Conservation (phyloP, 2,113 vertebrate species). For the Solea solea region DNA sequence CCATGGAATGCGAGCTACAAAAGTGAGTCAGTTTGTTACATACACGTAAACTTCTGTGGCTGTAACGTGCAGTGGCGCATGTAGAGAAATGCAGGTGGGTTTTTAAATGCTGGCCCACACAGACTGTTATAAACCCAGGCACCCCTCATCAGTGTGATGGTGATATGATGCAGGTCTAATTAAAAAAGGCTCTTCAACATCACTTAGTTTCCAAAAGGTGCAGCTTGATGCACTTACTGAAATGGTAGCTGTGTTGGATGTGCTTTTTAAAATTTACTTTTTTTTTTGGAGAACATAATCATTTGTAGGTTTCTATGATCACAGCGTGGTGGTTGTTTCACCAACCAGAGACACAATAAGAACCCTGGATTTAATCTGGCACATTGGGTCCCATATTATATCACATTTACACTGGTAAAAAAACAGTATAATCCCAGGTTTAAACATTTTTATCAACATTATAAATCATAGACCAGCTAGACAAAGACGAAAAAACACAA, state of each 20-base stretch:
- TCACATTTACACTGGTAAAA: too few species aligned
- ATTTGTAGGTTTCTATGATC: too few species aligned
- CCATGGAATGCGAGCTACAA: slow-evolving; percentile 91
- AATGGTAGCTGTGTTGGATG: too few species aligned
- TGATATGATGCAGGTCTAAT: neutral
- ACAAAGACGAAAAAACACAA: too few species aligned
- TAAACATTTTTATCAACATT: too few species aligned
- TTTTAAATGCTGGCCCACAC: neutral
- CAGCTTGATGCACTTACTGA: neutral
- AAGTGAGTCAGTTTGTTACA: slow-evolving; percentile 81
- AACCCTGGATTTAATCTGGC: neutral
- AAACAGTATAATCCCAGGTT: too few species aligned
- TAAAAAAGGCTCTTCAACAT: neutral
- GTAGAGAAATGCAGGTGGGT: neutral
- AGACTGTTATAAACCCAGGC: too few species aligned
- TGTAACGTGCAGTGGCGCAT: neutral
- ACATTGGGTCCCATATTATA: neutral
- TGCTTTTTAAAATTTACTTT: too few species aligned
- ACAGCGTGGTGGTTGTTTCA: too few species aligned
- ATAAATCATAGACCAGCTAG: too few species aligned
- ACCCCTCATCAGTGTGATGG: too few species aligned
- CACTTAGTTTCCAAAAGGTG: neutral
- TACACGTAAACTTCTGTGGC: neutral
- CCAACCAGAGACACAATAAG: neutral
- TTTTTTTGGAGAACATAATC: too few species aligned